Evolutionary conservation across 2,797 vertebrate genomes (phyloP), one percentile per base, ranked within the genome.

Genomic region (Chloroceryle amazona): DNA sequence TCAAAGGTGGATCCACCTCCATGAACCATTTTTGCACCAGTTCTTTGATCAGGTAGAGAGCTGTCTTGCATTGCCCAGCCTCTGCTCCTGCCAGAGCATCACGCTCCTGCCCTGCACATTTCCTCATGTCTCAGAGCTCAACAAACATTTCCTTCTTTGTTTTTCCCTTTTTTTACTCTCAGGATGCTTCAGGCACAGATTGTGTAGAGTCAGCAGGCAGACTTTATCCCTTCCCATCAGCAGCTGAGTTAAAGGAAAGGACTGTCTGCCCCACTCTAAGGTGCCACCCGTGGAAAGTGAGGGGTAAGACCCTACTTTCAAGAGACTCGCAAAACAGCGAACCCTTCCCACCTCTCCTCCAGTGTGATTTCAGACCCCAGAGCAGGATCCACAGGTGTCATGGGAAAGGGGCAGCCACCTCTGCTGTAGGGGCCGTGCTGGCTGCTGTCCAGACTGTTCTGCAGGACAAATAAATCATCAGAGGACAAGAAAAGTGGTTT

Each of bases 1-100:
- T 90, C 92, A 92, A 93, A 88, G 76, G 55, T 85, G 78, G 35
- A 58, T 93, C 70, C 55, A 47, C 55, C 42, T 93, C n/a, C 39
- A 11, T 52, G 26, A 88, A 72, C 33, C 51, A 58, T 58, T 90
- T 86, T 89, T 82, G n/a, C 39, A 37, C 51, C 2, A 2, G n/a
- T 76, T 96, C 66, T 90, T 94, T 92, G 71, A 86, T 73, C 29
- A 88, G 42, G 62, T 51, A 46, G n/a, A 86, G 54, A 68, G 10
- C 12, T 79, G 46, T 29, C 70, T 58, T 75, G 7, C 39, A 33
- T 86, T 94, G 31, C n/a, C 10, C 1, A 1, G 14, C n/a, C 41
- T 90, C 49, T 92, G 42, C 70, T 90, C 47, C 46, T 95, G 66
- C 66, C 63, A 76, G 58, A 82, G 46, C 47, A 94, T 89, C 22